Conservation (phyloP, 2,113 vertebrate genomes). For the Microcebus tavaratra region DNA sequence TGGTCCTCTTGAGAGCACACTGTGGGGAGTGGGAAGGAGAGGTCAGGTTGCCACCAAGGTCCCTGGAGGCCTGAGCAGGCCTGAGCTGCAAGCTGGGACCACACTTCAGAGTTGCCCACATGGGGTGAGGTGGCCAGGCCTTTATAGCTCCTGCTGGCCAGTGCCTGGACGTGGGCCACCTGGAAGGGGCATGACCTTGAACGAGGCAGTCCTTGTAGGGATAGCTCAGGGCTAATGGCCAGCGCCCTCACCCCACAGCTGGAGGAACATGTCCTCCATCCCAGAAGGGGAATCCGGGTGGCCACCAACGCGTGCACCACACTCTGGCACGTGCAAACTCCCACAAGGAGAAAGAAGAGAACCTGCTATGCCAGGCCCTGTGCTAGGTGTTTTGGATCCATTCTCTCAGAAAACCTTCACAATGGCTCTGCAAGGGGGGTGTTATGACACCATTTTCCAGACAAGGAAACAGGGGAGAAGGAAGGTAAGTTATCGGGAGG, state of each 20-base stretch:
- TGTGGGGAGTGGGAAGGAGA: background rate
- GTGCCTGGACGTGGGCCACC: background rate
- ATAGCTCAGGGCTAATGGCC: rapidly evolving
- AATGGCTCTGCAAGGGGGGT: background rate
- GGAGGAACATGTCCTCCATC: background rate
- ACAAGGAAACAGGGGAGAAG: background rate
- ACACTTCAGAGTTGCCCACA: background rate
- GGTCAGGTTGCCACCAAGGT: no score
- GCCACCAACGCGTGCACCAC: background rate
- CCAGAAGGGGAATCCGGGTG: background rate
- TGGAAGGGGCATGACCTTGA: rapidly evolving
- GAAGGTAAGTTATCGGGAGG: background rate
- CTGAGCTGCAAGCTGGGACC: background rate
- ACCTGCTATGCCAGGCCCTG: background rate
- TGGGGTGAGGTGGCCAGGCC: background rate
- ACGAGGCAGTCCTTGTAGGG: background rate
- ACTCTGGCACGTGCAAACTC: no score
- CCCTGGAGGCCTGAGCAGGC: background rate
- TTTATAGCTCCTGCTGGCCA: background rate
- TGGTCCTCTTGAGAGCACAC: background rate
- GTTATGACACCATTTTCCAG: background rate
- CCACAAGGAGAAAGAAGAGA: background rate
- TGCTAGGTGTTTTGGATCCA: background rate
- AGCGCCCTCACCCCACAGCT: background rate
- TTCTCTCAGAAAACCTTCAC: background rate